Evolutionary conservation across 2,797 vertebrate genomes (phyloP).

Genomic region (Pangasius macronema): DNA sequence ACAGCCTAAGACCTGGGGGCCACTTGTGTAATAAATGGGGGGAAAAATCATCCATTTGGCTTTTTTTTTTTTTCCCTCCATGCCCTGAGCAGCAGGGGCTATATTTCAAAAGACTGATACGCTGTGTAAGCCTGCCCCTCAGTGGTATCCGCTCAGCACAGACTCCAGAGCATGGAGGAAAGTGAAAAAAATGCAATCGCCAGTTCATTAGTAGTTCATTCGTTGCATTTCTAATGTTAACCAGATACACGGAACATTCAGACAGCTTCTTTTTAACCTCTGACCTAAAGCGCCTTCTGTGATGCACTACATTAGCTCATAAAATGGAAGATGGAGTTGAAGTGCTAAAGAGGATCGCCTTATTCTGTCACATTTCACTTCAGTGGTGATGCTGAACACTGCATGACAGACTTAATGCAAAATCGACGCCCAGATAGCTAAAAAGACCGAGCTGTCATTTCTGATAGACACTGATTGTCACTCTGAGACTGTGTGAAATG

Average conservation of each 20-base stretch:
- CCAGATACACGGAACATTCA: not conserved
- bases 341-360: not conserved
- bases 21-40: constrained; percentile 25
- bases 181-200: not conserved
- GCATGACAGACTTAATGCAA: not conserved
- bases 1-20: constrained; percentile 29
- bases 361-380: not conserved
- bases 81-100: not conserved
- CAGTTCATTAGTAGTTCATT: not conserved
- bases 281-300: not conserved
- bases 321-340: not conserved
- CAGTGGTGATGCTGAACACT: not conserved
- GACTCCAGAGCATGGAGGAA: not conserved
- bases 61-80: not conserved
- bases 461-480: constrained; percentile 46
- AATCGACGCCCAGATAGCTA: constrained; percentile 18
- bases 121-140: constrained; percentile 74
- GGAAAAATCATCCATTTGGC: constrained; percentile 6
- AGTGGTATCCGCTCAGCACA: constrained; percentile 55
- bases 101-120: not conserved
- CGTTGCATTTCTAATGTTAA: not conserved
- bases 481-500: constrained; percentile 36
- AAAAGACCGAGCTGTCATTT: constrained; percentile 40
- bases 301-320: not conserved
- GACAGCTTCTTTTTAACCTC: not conserved